Evolutionary conservation across 2,113 vertebrate genomes (phyloP), one percentile per base, ranked within the genome.

Genomic region (Uria lomvia): DNA sequence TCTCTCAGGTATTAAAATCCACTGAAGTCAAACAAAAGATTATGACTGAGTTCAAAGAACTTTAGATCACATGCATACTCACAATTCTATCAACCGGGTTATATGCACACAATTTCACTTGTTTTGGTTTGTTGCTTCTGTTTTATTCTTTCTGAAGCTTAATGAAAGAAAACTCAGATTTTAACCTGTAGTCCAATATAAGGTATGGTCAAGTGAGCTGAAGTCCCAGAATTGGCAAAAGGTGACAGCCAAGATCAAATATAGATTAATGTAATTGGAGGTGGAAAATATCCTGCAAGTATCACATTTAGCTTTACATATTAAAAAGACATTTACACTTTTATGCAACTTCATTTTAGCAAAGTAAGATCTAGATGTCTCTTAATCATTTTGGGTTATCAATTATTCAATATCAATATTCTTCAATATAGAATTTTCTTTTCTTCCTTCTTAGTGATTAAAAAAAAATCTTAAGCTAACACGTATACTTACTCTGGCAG

Each of bases 401-500:
- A 40, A 40, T 40, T 40, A 40, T 40, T 40, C 40, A 90, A 4
- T 29, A 88, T 49, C 12, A 60, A 68, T 40, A 40, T 40, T 40
- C 15, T 76, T 66, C 23, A 62, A 45, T 20, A 73, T 7, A 29
- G 53, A 72, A 73, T 74, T 63, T 3, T 65, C 27, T 75, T 71
- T 91, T 85, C 11, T 68, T 77, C 49, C 23, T 85, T 85, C 30
- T 91, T 29, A 67, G 27, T 62, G 38, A 74, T 70, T 70, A 79
- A 72, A 86, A 68, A 68, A 10, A 15, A 91, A 53, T 8, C 34
- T 88, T 45, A 78, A 78, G 23, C 15, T 77, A 78, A 86, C 12
- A 52, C 3, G 2, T 30, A 66, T 72, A 98, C 98, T 99, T 97
- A 99, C 99, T 97, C 68, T 34, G 99, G 99, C 67, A 99, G 96